Conservation (phyloP, 2,113 vertebrate species). For the Motacilla tschutschensis region DNA sequence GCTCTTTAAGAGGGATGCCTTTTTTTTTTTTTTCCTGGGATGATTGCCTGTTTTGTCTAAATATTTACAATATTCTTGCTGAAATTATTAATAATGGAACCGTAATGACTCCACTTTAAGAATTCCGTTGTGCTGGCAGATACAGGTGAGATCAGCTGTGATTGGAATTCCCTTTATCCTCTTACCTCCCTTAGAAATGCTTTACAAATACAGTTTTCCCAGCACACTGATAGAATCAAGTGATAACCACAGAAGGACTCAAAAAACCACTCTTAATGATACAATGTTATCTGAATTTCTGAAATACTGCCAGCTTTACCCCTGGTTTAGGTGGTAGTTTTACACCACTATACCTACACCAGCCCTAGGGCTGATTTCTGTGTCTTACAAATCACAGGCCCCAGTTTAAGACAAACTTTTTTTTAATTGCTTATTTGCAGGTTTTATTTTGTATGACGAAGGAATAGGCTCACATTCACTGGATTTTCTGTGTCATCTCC, state of each 20-base stretch:
- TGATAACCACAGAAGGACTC: neutral
- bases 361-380: neutral
- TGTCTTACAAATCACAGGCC: neutral
- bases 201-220: neutral
- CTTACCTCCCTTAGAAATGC: neutral
- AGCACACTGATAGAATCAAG: neutral
- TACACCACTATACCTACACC: fast-evolving
- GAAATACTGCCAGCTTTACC: neutral
- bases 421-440: neutral
- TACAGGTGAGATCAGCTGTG: neutral
- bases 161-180: neutral
- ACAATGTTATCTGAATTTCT: neutral
- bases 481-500: neutral
- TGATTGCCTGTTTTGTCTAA: neutral
- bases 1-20: neutral
- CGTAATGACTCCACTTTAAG: neutral
- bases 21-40: neutral
- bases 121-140: neutral
- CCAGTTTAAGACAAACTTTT: neutral
- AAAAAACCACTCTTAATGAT: neutral
- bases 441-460: neutral
- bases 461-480: neutral
- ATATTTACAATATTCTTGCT: neutral
- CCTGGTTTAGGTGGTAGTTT: neutral
- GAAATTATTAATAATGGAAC: neutral